These are phyloP conservation scores for Diarsia dahlii DNA, from an alignment of 2,888 invertebrate species.

Conservation along the genomic window DNA sequence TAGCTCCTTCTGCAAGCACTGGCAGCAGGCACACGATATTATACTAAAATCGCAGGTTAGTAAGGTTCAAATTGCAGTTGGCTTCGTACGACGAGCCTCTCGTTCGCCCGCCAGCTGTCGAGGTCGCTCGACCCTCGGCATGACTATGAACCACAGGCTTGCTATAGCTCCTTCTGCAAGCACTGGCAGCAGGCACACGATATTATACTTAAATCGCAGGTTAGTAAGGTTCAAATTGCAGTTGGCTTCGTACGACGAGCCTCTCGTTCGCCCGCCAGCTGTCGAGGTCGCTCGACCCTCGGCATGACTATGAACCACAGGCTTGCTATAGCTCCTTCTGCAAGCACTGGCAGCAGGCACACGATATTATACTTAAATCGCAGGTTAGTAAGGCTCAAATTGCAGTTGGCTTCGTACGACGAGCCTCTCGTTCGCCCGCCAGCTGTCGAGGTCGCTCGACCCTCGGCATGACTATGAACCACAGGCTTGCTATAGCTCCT, in stretches of 20 bases:
- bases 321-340: conserved; percentile 98
- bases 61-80: conserved; percentile 36
- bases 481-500: conserved; percentile 96
- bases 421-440: conserved; percentile 93
- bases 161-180: conserved; percentile 97
- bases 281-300: conserved; percentile 92
- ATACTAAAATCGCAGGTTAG: conserved; percentile 93
- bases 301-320: conserved; percentile 95
- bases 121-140: conserved; percentile 92
- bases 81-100: conserved; percentile 89
- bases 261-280: conserved; percentile 91
- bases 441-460: conserved; percentile 91
- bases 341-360: conserved; percentile 98
- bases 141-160: conserved; percentile 96
- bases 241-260: conserved; percentile 86
- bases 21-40: conserved; percentile 97
- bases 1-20: conserved; percentile 98
- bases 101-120: conserved; percentile 91
- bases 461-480: conserved; percentile 95
- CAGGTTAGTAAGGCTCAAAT: conserved; percentile 86
- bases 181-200: conserved; percentile 98
- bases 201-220: conserved; percentile 94
- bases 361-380: conserved; percentile 95
- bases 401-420: not conserved
- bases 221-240: conserved; percentile 70